Evolutionary conservation across 1,140 invertebrate species (phyloP).

Genomic region (Holotrichia oblita): DNA sequence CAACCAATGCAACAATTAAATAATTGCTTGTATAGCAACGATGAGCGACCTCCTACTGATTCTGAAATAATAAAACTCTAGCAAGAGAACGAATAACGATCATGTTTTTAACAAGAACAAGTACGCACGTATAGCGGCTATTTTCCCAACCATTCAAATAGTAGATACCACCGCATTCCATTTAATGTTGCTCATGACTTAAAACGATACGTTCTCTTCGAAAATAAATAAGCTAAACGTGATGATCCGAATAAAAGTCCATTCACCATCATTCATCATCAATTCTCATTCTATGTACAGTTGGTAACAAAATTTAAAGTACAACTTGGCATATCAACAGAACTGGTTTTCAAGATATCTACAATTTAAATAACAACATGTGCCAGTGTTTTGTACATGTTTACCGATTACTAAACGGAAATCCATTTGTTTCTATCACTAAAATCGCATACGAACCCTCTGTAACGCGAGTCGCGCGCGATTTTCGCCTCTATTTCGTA

Average conservation of each 20-base stretch:
- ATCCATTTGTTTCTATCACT: too few species aligned
- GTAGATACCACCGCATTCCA: background rate
- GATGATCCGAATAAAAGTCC: background rate
- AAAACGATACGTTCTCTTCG: constrained; percentile 1
- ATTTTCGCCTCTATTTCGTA: too few species aligned
- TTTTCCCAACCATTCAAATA: background rate
- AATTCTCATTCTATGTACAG: too few species aligned
- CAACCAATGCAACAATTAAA: background rate
- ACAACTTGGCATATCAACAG: too few species aligned
- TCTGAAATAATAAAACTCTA: background rate
- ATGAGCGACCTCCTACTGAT: background rate
- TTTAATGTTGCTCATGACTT: background rate
- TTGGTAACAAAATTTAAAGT: too few species aligned
- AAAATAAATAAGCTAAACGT: background rate
- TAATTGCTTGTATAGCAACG: background rate
- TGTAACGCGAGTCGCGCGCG: too few species aligned
- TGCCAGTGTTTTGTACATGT: too few species aligned
- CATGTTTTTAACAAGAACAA: background rate
- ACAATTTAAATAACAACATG: too few species aligned
- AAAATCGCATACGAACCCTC: too few species aligned
- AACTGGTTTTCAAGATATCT: too few species aligned
- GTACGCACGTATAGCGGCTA: background rate
- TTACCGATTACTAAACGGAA: too few species aligned
- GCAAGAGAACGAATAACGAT: background rate
- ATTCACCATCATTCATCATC: background rate